Evolutionary conservation across 2,113 vertebrate species (phyloP).

Genomic region (Corythaixoides concolor): DNA sequence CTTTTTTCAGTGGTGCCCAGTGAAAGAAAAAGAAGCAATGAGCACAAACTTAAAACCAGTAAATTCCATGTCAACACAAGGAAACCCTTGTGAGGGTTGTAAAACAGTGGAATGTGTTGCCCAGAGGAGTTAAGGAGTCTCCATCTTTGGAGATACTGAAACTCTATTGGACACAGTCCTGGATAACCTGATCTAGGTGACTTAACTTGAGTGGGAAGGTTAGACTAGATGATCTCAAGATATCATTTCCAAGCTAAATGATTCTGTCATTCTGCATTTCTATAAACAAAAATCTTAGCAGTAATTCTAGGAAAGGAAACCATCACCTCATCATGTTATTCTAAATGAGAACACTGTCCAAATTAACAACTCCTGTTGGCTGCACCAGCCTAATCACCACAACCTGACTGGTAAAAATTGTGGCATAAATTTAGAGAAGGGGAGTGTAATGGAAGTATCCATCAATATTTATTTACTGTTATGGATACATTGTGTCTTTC

Average conservation of each 20-base stretch:
- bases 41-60: not conserved
- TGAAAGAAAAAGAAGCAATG: not conserved
- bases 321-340: not conserved
- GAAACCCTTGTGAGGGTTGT: not conserved
- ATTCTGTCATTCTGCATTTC: not conserved
- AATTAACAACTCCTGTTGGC: not conserved
- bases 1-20: not conserved
- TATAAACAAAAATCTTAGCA: not conserved
- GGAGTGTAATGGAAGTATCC: not conserved
- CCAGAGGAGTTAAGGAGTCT: accelerated
- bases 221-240: not conserved
- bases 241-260: not conserved
- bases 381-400: not conserved
- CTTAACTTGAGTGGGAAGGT: not conserved
- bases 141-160: not conserved
- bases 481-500: not conserved
- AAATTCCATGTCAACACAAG: not conserved
- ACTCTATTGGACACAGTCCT: not conserved
- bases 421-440: not conserved
- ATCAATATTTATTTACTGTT: conserved; percentile 20
- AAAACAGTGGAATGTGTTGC: not conserved
- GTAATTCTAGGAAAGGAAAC: not conserved
- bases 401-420: not conserved
- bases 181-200: not conserved
- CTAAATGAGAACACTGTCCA: not conserved